Percentiles rank a stretch among this genome's conserved stretches.
Evolutionary conservation across 2,888 invertebrate species (phyloP).

Genomic region (Diarsia rubi): DNA sequence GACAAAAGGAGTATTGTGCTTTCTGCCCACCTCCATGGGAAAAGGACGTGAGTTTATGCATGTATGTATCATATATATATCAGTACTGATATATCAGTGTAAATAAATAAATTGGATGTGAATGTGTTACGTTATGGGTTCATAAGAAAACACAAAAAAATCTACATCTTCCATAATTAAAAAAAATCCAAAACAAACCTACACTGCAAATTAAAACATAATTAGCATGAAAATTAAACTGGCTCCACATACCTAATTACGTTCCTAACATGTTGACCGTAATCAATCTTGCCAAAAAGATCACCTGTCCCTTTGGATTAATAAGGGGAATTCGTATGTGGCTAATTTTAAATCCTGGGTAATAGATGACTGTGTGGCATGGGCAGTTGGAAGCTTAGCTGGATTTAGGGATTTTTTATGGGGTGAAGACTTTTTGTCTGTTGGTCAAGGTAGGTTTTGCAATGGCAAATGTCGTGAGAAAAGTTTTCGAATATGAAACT

Average conservation of each 20-base stretch:
- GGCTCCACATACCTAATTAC: constrained; percentile 48
- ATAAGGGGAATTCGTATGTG: constrained; percentile 60
- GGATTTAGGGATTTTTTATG: constrained; percentile 32
- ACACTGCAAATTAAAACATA: constrained; percentile 40
- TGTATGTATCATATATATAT: no score
- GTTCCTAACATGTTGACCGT: constrained; percentile 43
- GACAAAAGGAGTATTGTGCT: no score
- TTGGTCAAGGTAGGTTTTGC: not conserved
- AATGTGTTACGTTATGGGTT: not conserved
- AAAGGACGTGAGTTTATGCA: no score
- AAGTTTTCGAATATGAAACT: not conserved
- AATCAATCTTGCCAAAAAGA: constrained; percentile 61
- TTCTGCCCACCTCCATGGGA: no score
- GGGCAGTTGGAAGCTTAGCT: constrained; percentile 28
- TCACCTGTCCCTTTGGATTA: constrained; percentile 63
- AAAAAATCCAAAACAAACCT: not conserved
- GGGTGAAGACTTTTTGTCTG: not conserved
- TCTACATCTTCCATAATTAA: not conserved
- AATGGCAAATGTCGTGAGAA: not conserved
- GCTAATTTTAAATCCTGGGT: constrained; percentile 57
- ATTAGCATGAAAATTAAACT: constrained; percentile 51
- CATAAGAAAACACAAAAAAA: not conserved
- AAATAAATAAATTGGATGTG: not conserved
- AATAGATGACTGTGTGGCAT: constrained; percentile 49
- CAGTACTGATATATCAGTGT: not conserved